A percentile compares a stretch with the other conserved stretches of the same genome.
These are phyloP conservation scores for Beroe ovata DNA, from an alignment of 37 sponge, comb jelly and placozoan genomes.

Conservation along the genomic window DNA sequence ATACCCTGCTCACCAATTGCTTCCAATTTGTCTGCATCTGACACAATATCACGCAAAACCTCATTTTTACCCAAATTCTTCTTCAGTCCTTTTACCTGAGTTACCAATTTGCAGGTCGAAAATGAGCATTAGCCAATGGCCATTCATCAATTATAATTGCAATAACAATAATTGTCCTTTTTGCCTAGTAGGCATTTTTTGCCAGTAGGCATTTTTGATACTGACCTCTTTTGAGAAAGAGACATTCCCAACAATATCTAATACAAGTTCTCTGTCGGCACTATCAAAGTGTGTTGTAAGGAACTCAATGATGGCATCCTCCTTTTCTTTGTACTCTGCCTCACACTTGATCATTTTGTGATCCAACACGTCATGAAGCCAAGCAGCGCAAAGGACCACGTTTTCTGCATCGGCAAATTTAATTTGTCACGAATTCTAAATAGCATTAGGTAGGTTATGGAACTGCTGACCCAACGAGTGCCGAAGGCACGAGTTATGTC, in stretches of 20 bases:
- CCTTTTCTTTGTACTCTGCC: conserved; percentile 17
- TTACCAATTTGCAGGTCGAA: too few species aligned
- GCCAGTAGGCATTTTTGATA: too few species aligned
- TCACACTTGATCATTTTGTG: conserved; percentile 25
- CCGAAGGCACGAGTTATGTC: too few species aligned
- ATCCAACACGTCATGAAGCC: conserved; percentile 56
- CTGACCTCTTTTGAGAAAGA: conserved; percentile 44
- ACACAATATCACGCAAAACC: conserved; percentile 41
- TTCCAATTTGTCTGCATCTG: conserved; percentile 65
- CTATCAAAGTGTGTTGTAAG: not conserved
- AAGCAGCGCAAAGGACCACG: conserved; percentile 23
- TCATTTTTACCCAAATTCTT: conserved; percentile 38
- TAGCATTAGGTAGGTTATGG: too few species aligned
- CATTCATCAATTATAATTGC: too few species aligned
- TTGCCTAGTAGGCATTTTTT: too few species aligned
- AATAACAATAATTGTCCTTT: too few species aligned
- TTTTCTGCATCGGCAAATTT: too few species aligned
- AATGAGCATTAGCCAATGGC: too few species aligned
- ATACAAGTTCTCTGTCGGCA: not conserved
- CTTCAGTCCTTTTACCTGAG: conserved; percentile 51
- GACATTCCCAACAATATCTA: conserved; percentile 20
- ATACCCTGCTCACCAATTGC: conserved; percentile 40
- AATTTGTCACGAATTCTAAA: too few species aligned
- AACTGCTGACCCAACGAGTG: too few species aligned
- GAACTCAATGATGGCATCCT: not conserved